phyloP scores from a whole-genome alignment of 1,140 invertebrate species.

The Monochamus saltuarius region DNA sequence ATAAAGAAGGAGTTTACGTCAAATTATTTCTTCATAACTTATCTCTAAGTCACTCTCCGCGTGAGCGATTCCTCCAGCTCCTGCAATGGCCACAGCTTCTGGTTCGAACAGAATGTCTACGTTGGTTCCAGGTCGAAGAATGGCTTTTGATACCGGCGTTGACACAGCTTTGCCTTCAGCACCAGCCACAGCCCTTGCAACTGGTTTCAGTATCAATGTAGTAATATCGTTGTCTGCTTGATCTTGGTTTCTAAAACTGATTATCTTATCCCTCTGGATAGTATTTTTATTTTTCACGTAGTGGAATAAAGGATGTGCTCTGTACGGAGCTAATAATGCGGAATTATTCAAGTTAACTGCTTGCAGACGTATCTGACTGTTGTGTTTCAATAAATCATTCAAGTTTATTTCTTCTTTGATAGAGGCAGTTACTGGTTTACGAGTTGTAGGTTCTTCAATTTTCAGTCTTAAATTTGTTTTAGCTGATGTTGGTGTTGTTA shows the following conservation, averaged over 20 bases:
- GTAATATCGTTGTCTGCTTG: constrained; percentile 42
- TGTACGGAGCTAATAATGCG: constrained; percentile 36
- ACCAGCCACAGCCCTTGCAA: constrained; percentile 63
- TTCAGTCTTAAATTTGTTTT: too few relatives aligned
- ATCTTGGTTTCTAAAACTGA: constrained; percentile 41
- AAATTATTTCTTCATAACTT: constrained; percentile 38
- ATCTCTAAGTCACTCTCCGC: constrained; percentile 63
- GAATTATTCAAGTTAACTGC: constrained; percentile 12
- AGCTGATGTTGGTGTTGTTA: too few relatives aligned
- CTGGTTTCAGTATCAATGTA: constrained; percentile 61
- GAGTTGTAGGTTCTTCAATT: not conserved
- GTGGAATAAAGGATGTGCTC: constrained; percentile 38
- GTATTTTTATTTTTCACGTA: constrained; percentile 42
- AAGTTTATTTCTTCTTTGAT: constrained; percentile 8
- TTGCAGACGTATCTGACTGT: constrained; percentile 6
- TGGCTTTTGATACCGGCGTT: constrained; percentile 62
- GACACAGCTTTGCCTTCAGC: constrained; percentile 65
- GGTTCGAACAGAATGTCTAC: constrained; percentile 64
- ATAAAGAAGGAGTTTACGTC: not conserved
- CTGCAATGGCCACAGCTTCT: constrained; percentile 66
- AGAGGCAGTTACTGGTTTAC: not conserved
- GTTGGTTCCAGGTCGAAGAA: constrained; percentile 55
- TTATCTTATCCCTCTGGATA: constrained; percentile 30
- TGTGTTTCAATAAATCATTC: not conserved
- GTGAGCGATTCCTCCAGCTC: constrained; percentile 68